Conservation (phyloP, 2,888 invertebrate species). For the Cenopis cana region DNA sequence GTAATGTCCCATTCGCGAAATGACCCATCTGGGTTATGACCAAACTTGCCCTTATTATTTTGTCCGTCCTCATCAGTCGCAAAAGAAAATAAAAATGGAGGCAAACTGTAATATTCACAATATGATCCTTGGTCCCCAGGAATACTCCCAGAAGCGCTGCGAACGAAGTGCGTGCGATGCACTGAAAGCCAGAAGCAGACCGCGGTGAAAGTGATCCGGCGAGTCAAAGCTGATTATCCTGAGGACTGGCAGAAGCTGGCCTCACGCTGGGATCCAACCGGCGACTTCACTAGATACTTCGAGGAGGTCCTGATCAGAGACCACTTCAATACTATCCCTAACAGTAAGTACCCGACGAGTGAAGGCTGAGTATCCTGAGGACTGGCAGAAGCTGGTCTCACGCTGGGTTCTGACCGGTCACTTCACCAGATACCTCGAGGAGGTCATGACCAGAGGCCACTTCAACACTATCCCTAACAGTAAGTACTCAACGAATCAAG, state of each 20-base stretch:
- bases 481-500: slow-evolving; percentile 6
- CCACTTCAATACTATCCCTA: slow-evolving; percentile 68
- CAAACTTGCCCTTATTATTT: too few species aligned
- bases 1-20: too few species aligned
- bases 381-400: slow-evolving; percentile 83
- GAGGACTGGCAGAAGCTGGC: slow-evolving; percentile 88
- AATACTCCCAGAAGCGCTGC: slow-evolving; percentile 88
- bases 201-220: slow-evolving; percentile 88
- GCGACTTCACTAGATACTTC: slow-evolving; percentile 84
- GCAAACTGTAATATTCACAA: neutral
- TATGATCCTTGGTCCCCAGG: slow-evolving; percentile 71
- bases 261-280: slow-evolving; percentile 89
- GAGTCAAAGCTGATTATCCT: slow-evolving; percentile 86
- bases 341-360: slow-evolving; percentile 48
- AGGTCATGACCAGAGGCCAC: slow-evolving; percentile 70
- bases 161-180: slow-evolving; percentile 87
- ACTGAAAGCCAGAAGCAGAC: slow-evolving; percentile 87
- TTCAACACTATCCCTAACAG: slow-evolving; percentile 70
- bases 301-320: slow-evolving; percentile 75
- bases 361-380: too few species aligned
- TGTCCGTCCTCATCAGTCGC: too few species aligned
- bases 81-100: too few species aligned
- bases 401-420: slow-evolving; percentile 90
- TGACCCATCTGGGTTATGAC: too few species aligned
- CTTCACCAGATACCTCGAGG: slow-evolving; percentile 80